These are phyloP conservation scores for Phataginus tetradactyla DNA, from an alignment of 2,797 vertebrate genomes.

Conservation along the genomic window DNA sequence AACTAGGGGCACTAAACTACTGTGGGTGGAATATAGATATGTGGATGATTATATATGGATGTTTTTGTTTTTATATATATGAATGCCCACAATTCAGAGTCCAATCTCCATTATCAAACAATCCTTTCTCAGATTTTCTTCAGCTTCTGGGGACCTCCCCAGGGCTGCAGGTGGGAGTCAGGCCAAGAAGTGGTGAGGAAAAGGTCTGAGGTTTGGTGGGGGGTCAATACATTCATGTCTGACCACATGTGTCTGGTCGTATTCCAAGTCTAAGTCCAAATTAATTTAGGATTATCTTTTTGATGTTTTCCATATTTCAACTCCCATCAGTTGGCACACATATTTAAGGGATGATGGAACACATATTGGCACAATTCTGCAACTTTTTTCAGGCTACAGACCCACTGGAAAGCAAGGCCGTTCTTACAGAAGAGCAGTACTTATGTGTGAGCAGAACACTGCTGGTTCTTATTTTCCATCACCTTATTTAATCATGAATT, in stretches of 20 bases:
- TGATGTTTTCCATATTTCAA: constrained; percentile 66
- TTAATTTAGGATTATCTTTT: constrained; percentile 61
- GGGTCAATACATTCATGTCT: constrained; percentile 7
- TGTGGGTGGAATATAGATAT: background rate
- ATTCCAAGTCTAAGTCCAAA: constrained; percentile 53
- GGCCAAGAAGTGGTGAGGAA: constrained; percentile 27
- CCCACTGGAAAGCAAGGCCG: background rate
- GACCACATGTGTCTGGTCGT: constrained; percentile 29
- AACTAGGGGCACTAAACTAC: constrained; percentile 16
- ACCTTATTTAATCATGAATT: background rate
- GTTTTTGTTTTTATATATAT: background rate
- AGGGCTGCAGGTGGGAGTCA: background rate
- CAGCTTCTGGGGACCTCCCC: background rate
- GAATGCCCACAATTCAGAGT: background rate
- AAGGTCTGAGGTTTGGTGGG: background rate
- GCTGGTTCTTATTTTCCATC: background rate
- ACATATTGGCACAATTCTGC: constrained; percentile 28
- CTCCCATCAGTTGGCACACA: constrained; percentile 42
- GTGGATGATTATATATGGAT: background rate
- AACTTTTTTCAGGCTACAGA: background rate
- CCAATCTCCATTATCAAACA: background rate
- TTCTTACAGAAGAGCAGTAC: background rate
- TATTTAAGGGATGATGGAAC: constrained; percentile 45
- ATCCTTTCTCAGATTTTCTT: constrained; percentile 1
- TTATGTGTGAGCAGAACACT: background rate